phyloP scores from a whole-genome alignment of 2,797 vertebrate species.

The Lemur catta region DNA sequence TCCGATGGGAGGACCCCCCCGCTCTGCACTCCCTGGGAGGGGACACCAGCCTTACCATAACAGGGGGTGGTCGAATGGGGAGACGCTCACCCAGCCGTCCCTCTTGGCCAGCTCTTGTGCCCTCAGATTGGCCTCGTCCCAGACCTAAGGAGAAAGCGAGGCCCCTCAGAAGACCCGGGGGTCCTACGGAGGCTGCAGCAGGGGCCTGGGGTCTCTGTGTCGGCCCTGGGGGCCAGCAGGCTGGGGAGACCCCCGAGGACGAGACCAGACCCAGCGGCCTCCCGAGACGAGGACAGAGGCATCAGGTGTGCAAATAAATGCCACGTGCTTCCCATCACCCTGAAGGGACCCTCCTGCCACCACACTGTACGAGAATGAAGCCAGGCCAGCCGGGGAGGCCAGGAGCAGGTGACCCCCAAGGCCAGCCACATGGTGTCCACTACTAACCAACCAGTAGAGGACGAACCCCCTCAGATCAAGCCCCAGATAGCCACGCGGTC shows the following conservation, averaged over 20 bases:
- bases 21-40: background rate
- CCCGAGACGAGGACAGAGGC: background rate
- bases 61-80: constrained; percentile 92
- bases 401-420: background rate
- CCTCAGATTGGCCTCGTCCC: constrained; percentile 90
- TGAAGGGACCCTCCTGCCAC: background rate
- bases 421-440: no score
- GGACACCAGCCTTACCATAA: constrained; percentile 88
- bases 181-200: accelerated
- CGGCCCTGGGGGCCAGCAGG: background rate
- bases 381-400: background rate
- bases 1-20: background rate
- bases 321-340: accelerated
- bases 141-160: constrained; percentile 81
- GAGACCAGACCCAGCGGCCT: background rate
- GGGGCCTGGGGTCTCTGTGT: background rate
- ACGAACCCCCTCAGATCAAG: background rate
- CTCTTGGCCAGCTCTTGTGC: constrained; percentile 85
- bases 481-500: background rate
- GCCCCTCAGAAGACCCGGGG: accelerated
- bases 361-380: background rate
- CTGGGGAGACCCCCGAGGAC: accelerated
- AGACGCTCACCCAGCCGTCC: constrained; percentile 88
- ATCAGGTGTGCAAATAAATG: accelerated
- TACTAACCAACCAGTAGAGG: background rate